Evolutionary conservation across 2,797 vertebrate species (phyloP), one percentile per base, ranked within the genome.

Genomic region (Ptychobarbus kaznakovi): DNA sequence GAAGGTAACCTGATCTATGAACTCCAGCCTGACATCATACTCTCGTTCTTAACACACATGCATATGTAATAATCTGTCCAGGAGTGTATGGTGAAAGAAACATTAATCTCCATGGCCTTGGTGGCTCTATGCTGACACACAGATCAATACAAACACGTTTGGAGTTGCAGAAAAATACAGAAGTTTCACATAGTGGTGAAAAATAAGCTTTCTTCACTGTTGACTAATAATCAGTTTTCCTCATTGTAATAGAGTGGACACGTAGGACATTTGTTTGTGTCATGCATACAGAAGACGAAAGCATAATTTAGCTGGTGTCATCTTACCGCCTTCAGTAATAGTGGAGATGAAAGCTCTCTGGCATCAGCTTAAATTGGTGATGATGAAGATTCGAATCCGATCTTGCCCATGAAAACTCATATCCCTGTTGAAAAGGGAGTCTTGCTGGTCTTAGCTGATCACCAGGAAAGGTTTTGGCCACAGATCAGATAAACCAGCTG

Each of bases 61-160:
- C 38, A 80, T 83, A 87, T 91, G 87, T 92, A 91, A 92, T 91
- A 90, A 94, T 91, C 89, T 92, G 86, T 87, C 89, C 91, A 91
- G 85, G 87, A 89, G 86, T 75, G 85, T 81, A 58, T 63, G 69
- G 83, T 82, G 61, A 58, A 82, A 74, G 73, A 85, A 91, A 89
- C 53, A 46, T 38, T 3, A 83, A 92, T 88, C 88, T 87, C 51
- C 73, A 53, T 68, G 80, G 87, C 76, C 75, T 68, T 63, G 16
- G 13, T 65, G 42, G 70, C 20, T 11, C 18, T 11, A 38, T 8
- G 58, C 20, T 68, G 22, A 76, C 16, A 28, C 25, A 46, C 18
- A 46, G 40, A 4, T 44, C 1, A n/a, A 22, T 69, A 15, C 5
- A 25, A 44, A 79, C 38, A 11, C 11, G 61, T 70, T 38, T 65